Percentiles rank a stretch among this genome's conserved stretches.
Conservation (phyloP, 2,113 vertebrate genomes). For the Scolopax mira region DNA sequence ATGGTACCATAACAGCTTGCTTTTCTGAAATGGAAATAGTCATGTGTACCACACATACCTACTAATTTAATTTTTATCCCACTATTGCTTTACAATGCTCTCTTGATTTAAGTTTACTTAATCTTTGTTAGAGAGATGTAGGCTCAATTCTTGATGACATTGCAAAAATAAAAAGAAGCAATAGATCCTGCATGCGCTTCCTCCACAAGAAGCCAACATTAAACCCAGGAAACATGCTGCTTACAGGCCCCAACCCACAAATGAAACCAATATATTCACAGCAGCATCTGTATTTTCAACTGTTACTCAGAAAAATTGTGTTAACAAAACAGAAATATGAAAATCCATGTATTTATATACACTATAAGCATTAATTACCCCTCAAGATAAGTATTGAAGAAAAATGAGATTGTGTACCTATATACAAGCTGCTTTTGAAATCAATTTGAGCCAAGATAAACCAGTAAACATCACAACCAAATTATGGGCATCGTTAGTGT, state of each 20-base stretch:
- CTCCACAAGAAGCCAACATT: not conserved
- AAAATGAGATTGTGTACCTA: not conserved
- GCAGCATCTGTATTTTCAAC: not conserved
- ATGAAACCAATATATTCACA: not conserved
- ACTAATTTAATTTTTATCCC: not conserved
- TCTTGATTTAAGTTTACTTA: not conserved
- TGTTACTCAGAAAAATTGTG: not conserved
- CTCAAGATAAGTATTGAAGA: not conserved
- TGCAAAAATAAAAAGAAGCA: not conserved
- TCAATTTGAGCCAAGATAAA: not conserved
- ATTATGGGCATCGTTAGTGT: not conserved
- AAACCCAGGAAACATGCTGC: not conserved
- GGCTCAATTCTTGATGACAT: not conserved
- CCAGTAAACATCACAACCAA: not conserved
- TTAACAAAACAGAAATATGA: not conserved
- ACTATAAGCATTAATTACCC: not conserved
- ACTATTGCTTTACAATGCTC: not conserved
- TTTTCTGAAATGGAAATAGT: not conserved
- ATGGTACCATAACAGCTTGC: rapidly evolving
- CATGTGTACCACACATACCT: rapidly evolving
- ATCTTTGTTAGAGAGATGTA: not conserved
- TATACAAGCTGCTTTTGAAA: not conserved
- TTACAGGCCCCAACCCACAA: not conserved
- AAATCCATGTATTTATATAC: not conserved
- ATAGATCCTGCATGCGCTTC: not conserved